These are phyloP conservation scores for Cettia cetti DNA, from an alignment of 2,113 vertebrate species.

Conservation along the genomic window DNA sequence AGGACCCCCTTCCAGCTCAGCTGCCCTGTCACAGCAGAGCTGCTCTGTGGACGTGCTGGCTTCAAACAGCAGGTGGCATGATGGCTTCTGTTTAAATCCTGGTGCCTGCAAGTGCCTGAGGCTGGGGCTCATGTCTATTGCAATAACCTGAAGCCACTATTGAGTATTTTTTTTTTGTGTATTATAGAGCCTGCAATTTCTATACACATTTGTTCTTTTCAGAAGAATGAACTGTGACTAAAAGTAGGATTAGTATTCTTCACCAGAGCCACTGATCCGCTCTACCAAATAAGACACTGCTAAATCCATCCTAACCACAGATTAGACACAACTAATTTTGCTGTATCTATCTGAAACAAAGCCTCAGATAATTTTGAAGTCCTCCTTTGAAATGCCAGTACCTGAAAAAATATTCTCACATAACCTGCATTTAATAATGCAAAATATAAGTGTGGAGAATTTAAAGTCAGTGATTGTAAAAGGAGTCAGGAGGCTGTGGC, in stretches of 20 bases:
- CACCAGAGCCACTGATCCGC: neutral
- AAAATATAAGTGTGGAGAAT: neutral
- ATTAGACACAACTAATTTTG: neutral
- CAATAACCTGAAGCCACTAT: neutral
- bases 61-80: constrained; percentile 43
- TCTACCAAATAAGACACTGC: neutral
- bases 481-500: neutral
- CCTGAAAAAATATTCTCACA: neutral
- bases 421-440: neutral
- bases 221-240: neutral
- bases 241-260: neutral
- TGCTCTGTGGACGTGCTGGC: neutral
- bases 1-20: neutral
- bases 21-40: neutral
- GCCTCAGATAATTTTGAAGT: neutral
- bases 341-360: neutral
- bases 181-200: neutral
- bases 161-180: neutral
- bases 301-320: neutral
- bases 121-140: neutral
- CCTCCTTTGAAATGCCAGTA: neutral
- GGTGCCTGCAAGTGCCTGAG: rapidly evolving
- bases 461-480: neutral
- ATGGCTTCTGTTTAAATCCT: neutral
- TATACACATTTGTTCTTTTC: neutral